Conservation (phyloP, 2,797 vertebrate species). For the Myotis pilosus region DNA sequence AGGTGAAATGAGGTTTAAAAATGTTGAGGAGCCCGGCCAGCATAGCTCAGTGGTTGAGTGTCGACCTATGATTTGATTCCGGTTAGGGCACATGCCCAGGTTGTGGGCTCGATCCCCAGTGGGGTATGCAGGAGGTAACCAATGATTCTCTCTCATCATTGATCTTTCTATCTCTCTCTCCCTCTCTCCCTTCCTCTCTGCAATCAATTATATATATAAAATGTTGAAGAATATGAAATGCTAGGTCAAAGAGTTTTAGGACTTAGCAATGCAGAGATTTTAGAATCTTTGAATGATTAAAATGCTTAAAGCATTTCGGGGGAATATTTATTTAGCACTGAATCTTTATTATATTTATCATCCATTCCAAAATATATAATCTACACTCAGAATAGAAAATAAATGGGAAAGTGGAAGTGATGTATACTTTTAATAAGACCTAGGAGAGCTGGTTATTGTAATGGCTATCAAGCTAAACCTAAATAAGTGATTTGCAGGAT, state of each 20-base stretch:
- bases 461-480: neutral
- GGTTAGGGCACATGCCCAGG: no score
- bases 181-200: no score
- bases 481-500: neutral
- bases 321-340: neutral
- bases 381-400: constrained; percentile 26
- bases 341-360: neutral
- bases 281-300: neutral
- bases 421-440: neutral
- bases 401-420: neutral
- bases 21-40: neutral
- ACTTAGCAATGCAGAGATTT: neutral
- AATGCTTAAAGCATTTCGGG: neutral
- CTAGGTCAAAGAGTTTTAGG: neutral
- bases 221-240: neutral
- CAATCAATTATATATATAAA: neutral
- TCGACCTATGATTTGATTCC: no score
- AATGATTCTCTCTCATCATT: no score
- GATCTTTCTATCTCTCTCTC: no score
- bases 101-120: no score
- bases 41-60: no score
- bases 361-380: neutral
- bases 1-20: neutral
- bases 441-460: neutral
- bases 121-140: no score